Base-by-base conservation (phyloP, 2,113 vertebrate species). In the Aix galericulata region DNA sequence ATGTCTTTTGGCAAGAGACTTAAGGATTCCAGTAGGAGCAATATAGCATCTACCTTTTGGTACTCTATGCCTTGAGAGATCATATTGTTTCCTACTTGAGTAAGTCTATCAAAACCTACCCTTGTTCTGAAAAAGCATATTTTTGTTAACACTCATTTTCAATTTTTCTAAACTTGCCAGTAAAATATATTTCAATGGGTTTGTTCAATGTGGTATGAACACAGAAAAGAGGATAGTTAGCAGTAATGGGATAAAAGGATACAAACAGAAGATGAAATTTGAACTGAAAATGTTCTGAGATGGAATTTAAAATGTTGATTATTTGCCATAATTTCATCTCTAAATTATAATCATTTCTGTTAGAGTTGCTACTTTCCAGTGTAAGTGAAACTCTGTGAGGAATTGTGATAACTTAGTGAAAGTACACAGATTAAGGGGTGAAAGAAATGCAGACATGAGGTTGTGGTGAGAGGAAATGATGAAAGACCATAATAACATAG, bases 391-490 rank as follows among this genome's bases (percentile, higher is more conserved):
- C 20, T 88, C 86, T 92, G 95, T 42, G 34, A 91, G 55, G 75
- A 94, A n/a, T 8, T 74, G 56, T 86, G 86, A 86, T 86, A 92
- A 83, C 44, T 48, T 48, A 86, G 68, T 84, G 82, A 82, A 95
- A 95, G 72, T 78, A 38, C n/a, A 32, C 20, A 38, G 64, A 77
- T 72, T 42, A 90, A 42, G 32, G 60, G 14, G 72, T 78, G 74
- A 94, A 92, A 75, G 64, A 88, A 64, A 48, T 42, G 67, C n/a
- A 88, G 73, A 94, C 56, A 74, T 91, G 68, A 90, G 85, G 80
- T 96, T 95, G 82, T 75, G 76, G 93, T 75, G 73, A 89, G 82
- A 95, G 90, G 94, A 96, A 96, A 96, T 93, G 90, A 96, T 96
- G 90, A 94, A 95, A 95, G 80, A 56, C 38, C 66, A 74, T 84